Base-by-base conservation (phyloP, 2,113 vertebrate species). In the Hippocampus guttulatus region DNA sequence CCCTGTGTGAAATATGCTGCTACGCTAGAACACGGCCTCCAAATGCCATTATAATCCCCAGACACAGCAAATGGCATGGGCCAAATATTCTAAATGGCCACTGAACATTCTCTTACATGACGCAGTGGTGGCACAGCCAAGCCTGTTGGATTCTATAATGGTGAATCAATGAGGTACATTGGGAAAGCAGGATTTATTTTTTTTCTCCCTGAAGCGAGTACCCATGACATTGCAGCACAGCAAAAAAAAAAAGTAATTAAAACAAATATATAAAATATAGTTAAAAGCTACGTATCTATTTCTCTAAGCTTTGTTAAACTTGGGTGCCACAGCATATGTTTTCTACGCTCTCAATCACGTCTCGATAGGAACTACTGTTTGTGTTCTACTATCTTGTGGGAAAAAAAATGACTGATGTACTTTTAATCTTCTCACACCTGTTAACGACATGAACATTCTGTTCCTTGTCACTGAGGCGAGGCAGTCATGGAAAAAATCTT, bases 41-140 rank as follows among this genome's bases (percentile, higher is more conserved):
- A 83, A 86, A 90, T 85, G 81, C 86, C 81, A 84, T 72, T 78
- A 77, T 88, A 91, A 91, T 89, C 88, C 83, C 88, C 85, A 80
- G 81, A 87, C 87, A 88, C 78, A 86, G 87, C 88, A 89, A 91
- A 86, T 88, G 88, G 86, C 84, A 87, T 81, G 77, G 81, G 73
- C 69, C 78, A 81, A 86, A 84, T 85, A 85, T 84, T 84, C 69
- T 67, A 83, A 82, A 68, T 74, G 67, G 74, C 68, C 54, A 67
- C 14, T 70, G 68, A 78, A 76, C 69, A 57, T 74, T 87, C 69
- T 70, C 76, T 20, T 77, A 75, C 27, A 75, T 67, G 68, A 78
- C 54, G 78, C 51, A 77, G 14, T 30, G 64, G 80, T 70, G 74
- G 65, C 52, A 74, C 76, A 68, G 82, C 61, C 10, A 49, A 43